Evolutionary conservation across 2,113 vertebrate genomes (phyloP).

Genomic region (Xyliphius kryptos): DNA sequence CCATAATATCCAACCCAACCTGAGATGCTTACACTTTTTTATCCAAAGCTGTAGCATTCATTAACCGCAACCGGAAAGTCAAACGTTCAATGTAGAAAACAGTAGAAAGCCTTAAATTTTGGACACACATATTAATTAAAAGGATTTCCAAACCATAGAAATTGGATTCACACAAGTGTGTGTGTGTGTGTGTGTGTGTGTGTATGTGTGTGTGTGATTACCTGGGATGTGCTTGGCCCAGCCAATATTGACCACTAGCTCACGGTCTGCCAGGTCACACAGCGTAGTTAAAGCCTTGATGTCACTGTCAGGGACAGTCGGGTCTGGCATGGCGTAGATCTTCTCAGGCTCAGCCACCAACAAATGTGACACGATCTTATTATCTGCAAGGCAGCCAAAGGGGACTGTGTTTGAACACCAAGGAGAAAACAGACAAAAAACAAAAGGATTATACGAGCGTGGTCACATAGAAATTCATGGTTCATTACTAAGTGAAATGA

Average conservation of each 20-base stretch:
- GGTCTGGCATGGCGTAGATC: constrained; percentile 99
- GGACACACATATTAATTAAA: too few species aligned
- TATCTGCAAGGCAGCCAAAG: constrained; percentile 93
- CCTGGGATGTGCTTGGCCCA: constrained; percentile 99
- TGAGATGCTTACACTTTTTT: too few species aligned
- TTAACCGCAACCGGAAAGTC: too few species aligned
- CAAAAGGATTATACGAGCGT: constrained; percentile 54
- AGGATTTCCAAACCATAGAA: background rate
- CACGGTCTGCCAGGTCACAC: constrained; percentile 95
- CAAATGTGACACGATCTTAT: constrained; percentile 99
- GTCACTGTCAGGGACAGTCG: constrained; percentile 96
- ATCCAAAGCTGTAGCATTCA: too few species aligned
- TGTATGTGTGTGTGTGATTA: constrained; percentile 43
- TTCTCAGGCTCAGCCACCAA: constrained; percentile 98
- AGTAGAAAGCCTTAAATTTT: too few species aligned
- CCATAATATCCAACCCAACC: too few species aligned
- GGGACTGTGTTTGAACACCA: constrained; percentile 74
- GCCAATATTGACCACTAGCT: constrained; percentile 97
- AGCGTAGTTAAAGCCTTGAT: constrained; percentile 98
- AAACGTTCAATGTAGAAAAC: too few species aligned
- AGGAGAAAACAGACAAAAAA: constrained; percentile 65
- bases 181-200: constrained; percentile 3
- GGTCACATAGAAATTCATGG: constrained; percentile 22
- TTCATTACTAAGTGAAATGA: constrained; percentile 33
- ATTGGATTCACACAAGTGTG: background rate